Evolutionary conservation across 2,113 vertebrate species (phyloP).

Genomic region (Atractosteus spatula): DNA sequence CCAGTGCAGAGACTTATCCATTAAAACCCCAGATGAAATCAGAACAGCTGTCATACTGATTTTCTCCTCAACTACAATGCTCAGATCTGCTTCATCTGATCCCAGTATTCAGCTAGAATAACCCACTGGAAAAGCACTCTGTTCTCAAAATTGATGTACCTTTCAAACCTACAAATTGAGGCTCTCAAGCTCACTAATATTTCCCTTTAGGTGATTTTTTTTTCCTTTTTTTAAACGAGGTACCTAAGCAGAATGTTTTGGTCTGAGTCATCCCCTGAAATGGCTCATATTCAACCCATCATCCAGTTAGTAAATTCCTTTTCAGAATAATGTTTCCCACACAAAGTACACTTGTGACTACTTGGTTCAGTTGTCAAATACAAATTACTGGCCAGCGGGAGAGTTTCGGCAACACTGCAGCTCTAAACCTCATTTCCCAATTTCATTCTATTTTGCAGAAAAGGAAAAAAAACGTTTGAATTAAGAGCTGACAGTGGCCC

Average conservation of each 20-base stretch:
- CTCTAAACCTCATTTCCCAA: conserved; percentile 69
- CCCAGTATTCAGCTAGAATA: conserved; percentile 44
- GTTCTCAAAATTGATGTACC: conserved; percentile 69
- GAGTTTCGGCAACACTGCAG: conserved; percentile 55
- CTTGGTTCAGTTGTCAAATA: conserved; percentile 76
- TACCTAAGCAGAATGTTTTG: conserved; percentile 65
- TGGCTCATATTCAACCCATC: conserved; percentile 59
- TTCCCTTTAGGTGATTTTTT: conserved; percentile 65
- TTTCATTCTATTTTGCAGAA: conserved; percentile 58
- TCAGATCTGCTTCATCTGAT: conserved; percentile 34
- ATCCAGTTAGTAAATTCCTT: conserved; percentile 66
- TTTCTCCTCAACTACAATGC: conserved; percentile 25
- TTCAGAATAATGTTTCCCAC: conserved; percentile 67
- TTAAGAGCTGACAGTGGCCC: conserved; percentile 55
- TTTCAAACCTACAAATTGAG: conserved; percentile 68
- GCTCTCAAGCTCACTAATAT: conserved; percentile 70
- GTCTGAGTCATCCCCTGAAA: conserved; percentile 59
- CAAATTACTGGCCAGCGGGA: conserved; percentile 69
- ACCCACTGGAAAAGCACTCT: conserved; percentile 48
- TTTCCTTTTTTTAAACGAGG: conserved; percentile 54
- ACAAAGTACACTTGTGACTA: conserved; percentile 65
- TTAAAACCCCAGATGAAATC: conserved; percentile 22
- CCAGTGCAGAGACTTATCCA: conserved; percentile 17
- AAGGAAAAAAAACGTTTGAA: conserved; percentile 49
- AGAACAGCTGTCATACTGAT: conserved; percentile 15